Base-by-base conservation (phyloP, 2,113 vertebrate genomes). In the Oryctolagus cuniculus region DNA sequence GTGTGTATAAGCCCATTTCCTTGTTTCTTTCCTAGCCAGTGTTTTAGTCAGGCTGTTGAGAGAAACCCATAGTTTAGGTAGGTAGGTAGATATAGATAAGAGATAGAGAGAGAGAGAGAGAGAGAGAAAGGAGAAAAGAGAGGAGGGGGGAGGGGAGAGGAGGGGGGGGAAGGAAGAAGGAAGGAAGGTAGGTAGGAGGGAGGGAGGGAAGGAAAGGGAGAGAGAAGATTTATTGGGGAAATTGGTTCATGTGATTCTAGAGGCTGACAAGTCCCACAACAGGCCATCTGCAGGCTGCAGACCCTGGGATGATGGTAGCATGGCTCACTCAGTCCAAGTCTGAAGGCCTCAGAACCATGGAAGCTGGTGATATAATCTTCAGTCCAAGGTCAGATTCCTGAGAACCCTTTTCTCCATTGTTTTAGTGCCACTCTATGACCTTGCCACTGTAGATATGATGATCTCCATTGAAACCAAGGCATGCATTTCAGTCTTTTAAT, bases 381-480 rank as follows among this genome's bases (percentile, higher is more conserved):
- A 34, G 6, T 34, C 38, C n/a, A 31, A 77, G 44, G 38, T 19
- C 55, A 58, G 55, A 44, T 58, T 58, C 38, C 31, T 77, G 17
- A 88, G 38, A 31, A 77, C 12, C 44, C 10, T 11, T 83, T 75
- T 63, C n/a, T 82, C 67, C 13, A 0, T 24, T 74, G 72, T 25
- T 77, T 69, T 94, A 87, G 51, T 22, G 21, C 2, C 44, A 77
- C 8, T 70, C 67, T 51, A 34, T 64, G 69, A 38, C 22, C 29
- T 66, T 58, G 36, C 53, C 49, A 11, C 27, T 72, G 31, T 88
- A n/a, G 10, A 80, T 75, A 38, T 31, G 53, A 84, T 66, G 51
- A 53, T 44, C 89, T 53, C 29, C 55, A 61, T 3, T 79, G 74
- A 87, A 92, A 66, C 87, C 53, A 92, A 90, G 25, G n/a, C 72